A percentile compares a stretch with the other conserved stretches of the same genome.
Evolutionary conservation across 53 echinoderm and acorn worm genomes (phyloP).

Genomic region (Holothuria leucospilota): DNA sequence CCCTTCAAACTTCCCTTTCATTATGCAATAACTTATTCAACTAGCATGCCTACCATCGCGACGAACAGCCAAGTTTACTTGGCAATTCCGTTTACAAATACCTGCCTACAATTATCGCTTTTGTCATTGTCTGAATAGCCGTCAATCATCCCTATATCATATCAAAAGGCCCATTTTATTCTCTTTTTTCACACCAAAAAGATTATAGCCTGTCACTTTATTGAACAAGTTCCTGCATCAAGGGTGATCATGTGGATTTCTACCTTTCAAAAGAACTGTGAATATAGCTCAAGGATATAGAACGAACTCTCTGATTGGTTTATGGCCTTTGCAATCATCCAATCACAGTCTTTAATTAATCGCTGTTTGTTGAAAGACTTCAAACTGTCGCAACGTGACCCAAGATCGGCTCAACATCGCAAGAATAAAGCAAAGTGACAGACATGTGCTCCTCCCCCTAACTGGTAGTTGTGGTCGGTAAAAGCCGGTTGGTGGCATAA

Average conservation of each 20-base stretch:
- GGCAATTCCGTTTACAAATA: slow-evolving; percentile 23
- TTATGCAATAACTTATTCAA: slow-evolving; percentile 12
- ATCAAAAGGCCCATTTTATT: slow-evolving; percentile 24
- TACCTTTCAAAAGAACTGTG: no score
- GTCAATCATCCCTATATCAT: slow-evolving; percentile 39
- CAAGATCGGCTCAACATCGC: background rate
- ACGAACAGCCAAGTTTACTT: background rate
- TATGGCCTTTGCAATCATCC: background rate
- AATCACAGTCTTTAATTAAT: slow-evolving; percentile 13
- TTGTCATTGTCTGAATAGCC: slow-evolving; percentile 11
- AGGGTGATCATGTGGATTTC: slow-evolving; percentile 4
- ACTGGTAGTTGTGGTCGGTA: background rate
- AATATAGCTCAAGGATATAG: slow-evolving; percentile 12
- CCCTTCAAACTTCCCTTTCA: background rate
- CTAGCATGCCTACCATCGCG: background rate
- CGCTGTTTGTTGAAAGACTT: slow-evolving; percentile 19
- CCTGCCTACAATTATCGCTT: slow-evolving; percentile 7
- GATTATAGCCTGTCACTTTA: slow-evolving; percentile 29
- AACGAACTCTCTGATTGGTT: slow-evolving; percentile 19
- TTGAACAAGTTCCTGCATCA: slow-evolving; percentile 9
- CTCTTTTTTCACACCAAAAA: slow-evolving; percentile 25
- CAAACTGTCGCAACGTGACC: slow-evolving; percentile 9
- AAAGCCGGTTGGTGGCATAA: slow-evolving; percentile 19
- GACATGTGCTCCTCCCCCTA: slow-evolving; percentile 9
- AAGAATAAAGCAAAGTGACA: slow-evolving; percentile 21